Base-by-base conservation (phyloP, 2,113 vertebrate genomes). In the Indicator indicator region DNA sequence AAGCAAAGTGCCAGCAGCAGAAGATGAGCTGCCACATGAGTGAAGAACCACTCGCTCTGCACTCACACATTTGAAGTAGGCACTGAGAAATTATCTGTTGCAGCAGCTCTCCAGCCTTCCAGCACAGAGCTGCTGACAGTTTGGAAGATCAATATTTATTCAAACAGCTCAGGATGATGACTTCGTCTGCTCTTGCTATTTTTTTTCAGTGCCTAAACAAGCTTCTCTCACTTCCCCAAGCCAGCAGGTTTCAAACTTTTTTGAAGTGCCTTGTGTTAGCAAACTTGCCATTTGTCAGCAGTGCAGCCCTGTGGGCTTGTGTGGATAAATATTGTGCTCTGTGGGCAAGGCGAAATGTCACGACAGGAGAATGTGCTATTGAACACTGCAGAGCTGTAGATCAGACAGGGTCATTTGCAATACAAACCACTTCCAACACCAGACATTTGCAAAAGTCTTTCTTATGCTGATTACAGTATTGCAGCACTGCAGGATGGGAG, bases 371-470 rank as follows among this genome's bases (percentile, higher is more conserved):
- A 73, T 23, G 54, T 62, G 59, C 83, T 93, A 69, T 78, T 93
- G 72, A 93, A 84, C 72, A 58, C 36, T 36, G 36, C 44, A 54
- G 77, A 82, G 74, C 77, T 78, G 89, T 46, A 82, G 63, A 86
- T 90, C 67, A 91, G 83, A 70, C 59, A 56, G 70, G 74, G 60
- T 69, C 77, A 59, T 90, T 64, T 94, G 74, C 81, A 94, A 80
- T 70, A 79, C 68, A 94, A 91, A 89, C 48, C 54, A 74, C 80
- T 77, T 52, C 62, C 6, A n/a, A 30, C 74, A 86, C 58, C 81
- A 76, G 84, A 40, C 3, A 0, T 80, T 73, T 85, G 80, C 59
- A 75, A 38, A 87, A 72, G 63, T 67, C 73, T 40, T 79, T 62
- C 46, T 84, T 65, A 44, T 28, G 71, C 83, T 87, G 74, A 42